Evolutionary conservation across 2,113 vertebrate species (phyloP).

Genomic region (Atlantisia rogersi): DNA sequence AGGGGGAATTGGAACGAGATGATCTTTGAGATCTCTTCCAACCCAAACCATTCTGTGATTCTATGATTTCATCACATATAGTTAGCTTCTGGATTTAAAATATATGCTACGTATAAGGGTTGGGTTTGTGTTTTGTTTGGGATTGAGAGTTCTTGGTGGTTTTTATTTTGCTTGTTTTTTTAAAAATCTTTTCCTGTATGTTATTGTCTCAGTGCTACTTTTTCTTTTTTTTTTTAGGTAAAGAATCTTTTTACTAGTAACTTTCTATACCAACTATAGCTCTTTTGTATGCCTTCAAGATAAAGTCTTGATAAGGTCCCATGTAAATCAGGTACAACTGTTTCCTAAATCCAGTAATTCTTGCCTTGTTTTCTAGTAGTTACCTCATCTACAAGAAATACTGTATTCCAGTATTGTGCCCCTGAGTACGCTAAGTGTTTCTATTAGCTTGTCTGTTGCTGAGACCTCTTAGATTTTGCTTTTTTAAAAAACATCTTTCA

Average conservation of each 20-base stretch:
- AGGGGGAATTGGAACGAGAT: too few species aligned
- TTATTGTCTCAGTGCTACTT: neutral
- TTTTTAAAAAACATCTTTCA: neutral
- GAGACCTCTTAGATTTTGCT: neutral
- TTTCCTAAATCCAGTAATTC: conserved; percentile 33
- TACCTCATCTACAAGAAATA: conserved; percentile 46
- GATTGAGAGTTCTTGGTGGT: neutral
- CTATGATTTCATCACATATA: neutral
- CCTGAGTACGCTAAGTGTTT: neutral
- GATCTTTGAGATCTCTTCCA: too few species aligned
- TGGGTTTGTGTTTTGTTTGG: neutral
- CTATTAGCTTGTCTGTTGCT: conserved; percentile 5
- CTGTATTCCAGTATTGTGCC: neutral
- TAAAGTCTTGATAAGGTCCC: neutral
- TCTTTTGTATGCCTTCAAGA: neutral
- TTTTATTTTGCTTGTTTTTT: neutral
- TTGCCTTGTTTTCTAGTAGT: conserved; percentile 38
- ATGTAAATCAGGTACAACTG: conserved; percentile 25
- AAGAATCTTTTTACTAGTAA: neutral
- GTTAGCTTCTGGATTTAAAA: neutral
- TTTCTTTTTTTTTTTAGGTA: neutral
- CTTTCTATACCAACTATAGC: neutral
- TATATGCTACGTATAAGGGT: neutral
- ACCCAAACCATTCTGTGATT: too few species aligned
- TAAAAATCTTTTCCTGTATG: neutral